phyloP scores from a whole-genome alignment of 2,797 vertebrate species.

The Chelon auratus region DNA sequence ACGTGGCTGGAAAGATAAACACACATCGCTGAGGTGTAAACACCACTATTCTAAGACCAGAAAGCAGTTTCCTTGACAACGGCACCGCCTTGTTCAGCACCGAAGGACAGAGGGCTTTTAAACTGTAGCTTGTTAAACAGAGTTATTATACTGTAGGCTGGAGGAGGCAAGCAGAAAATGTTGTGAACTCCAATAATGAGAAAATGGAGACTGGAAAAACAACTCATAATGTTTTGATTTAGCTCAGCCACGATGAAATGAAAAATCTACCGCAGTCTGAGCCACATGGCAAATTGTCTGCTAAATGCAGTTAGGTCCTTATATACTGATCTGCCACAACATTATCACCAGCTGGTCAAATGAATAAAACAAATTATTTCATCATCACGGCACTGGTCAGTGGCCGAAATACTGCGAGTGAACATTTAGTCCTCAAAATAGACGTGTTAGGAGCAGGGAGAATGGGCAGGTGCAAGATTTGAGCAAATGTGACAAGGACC shows the following conservation, averaged over 20 bases:
- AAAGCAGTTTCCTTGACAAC: conserved; percentile 76
- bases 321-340: no score
- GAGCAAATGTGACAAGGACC: no score
- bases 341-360: no score
- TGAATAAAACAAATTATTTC: no score
- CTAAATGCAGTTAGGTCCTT: conserved; percentile 4
- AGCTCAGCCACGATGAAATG: background rate
- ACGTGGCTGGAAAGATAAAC: conserved; percentile 71
- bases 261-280: conserved; percentile 25
- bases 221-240: conserved; percentile 7
- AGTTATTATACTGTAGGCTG: conserved; percentile 32
- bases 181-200: background rate
- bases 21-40: conserved; percentile 42
- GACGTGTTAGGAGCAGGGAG: no score
- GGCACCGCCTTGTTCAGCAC: conserved; percentile 20
- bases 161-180: conserved; percentile 25
- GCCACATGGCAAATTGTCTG: conserved; percentile 34
- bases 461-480: no score
- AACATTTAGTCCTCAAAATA: no score
- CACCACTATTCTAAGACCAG: conserved; percentile 48
- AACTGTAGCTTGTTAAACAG: conserved; percentile 59
- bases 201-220: background rate
- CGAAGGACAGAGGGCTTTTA: conserved; percentile 34
- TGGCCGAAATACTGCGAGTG: no score
- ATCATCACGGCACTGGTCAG: no score